Evolutionary conservation across 2,113 vertebrate genomes (phyloP), one percentile per base, ranked within the genome.

Genomic region (Hoplias malabaricus): DNA sequence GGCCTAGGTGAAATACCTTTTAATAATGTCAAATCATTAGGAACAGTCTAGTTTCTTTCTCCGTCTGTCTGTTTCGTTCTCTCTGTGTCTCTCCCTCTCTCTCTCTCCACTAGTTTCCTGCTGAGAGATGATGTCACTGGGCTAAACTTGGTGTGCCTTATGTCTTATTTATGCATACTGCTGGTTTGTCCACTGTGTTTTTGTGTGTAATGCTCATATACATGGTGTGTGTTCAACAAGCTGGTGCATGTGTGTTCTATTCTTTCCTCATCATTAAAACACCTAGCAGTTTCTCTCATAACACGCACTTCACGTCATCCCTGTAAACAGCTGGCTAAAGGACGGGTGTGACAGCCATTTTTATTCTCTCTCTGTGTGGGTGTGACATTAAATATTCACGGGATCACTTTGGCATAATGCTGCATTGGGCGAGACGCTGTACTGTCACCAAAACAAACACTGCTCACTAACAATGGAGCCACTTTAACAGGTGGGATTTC

Each of bases 101-200:
- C 48, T 61, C 36, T 27, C n/a, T 50, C 56, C 29, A 31, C 48
- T 25, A 4, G 8, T 71, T 50, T 36, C 59, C 33, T 43, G 36
- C 70, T 69, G 56, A 48, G 57, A 59, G 69, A 80, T 86, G 83
- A 86, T 69, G 68, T 71, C 38, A 76, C 65, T 33, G 48, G 2
- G 19, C 84, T 80, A 86, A 84, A 89, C 88, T 88, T 88, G 83
- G 85, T 23, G 66, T 73, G 25, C 67, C 23, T 50, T 75, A 79
- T 54, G 70, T 74, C 71, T 82, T 82, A 78, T 75, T 71, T 38
- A 79, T 19, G 68, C 19, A 14, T 13, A 23, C 36, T 3, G 31
- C 65, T 16, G 63, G 33, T 73, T 69, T 77, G 31, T 61, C 34
- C 8, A 6, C 43, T 3, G 74, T 76, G 36, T 34, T 19, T n/a